phyloP scores from a whole-genome alignment of 2,888 invertebrate species.

The Spisula solida region DNA sequence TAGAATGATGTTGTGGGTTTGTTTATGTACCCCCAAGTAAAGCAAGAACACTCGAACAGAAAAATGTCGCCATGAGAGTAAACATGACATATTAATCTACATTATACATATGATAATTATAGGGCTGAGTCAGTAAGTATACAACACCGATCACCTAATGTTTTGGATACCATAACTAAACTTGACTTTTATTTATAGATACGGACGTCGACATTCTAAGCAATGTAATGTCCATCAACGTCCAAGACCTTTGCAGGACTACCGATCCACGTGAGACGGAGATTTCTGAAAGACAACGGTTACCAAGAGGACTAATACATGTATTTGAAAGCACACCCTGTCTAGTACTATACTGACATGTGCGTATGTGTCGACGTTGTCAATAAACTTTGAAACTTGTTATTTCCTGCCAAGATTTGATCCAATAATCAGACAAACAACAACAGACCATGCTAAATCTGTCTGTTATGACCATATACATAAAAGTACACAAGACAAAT shows the following conservation, averaged over 20 bases:
- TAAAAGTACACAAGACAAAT: not conserved
- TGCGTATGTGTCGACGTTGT: not conserved
- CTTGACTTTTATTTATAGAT: too few species aligned
- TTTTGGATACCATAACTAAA: too few species aligned
- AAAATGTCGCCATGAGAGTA: not conserved
- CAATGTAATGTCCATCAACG: too few species aligned
- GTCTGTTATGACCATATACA: not conserved
- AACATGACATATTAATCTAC: not conserved
- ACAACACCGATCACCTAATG: not conserved
- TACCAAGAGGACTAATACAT: too few species aligned
- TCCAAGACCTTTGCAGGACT: too few species aligned
- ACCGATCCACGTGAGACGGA: not conserved
- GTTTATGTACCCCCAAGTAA: not conserved
- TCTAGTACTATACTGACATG: not conserved
- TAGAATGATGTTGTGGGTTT: not conserved
- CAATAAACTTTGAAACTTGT: too few species aligned
- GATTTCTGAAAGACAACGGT: not conserved
- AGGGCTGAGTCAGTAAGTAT: not conserved
- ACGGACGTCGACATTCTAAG: too few species aligned
- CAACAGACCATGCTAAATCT: too few species aligned
- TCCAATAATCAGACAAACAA: too few species aligned
- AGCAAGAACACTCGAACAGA: not conserved
- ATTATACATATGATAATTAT: not conserved
- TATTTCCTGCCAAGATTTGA: too few species aligned
- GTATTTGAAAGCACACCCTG: too few species aligned